A percentile compares a stretch with the other conserved stretches of the same genome.
Evolutionary conservation across 2,888 invertebrate species (phyloP).

Genomic region (Drosophila paranaensis): DNA sequence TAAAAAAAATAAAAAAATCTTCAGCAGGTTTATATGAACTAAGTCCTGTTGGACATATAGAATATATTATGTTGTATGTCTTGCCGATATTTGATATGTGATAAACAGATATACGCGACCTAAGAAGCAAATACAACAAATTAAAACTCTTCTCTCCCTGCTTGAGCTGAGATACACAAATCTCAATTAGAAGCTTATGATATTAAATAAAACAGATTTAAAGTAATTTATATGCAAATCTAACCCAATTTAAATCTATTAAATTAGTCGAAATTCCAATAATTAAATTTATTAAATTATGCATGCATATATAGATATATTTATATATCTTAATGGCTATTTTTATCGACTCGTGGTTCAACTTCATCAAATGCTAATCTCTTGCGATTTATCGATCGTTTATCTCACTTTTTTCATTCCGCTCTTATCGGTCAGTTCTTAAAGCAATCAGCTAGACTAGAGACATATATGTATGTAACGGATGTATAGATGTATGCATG

Average conservation of each 20-base stretch:
- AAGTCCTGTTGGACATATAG: too few relatives aligned
- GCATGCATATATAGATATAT: not conserved
- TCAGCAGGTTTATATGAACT: too few relatives aligned
- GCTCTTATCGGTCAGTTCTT: slow-evolving; percentile 6
- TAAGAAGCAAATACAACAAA: too few relatives aligned
- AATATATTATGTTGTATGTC: too few relatives aligned
- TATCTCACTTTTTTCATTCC: not conserved
- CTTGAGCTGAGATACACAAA: too few relatives aligned
- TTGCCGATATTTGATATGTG: too few relatives aligned
- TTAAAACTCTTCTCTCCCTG: too few relatives aligned
- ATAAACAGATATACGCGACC: too few relatives aligned
- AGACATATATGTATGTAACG: not conserved
- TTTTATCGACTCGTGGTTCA: not conserved
- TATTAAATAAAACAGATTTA: too few relatives aligned
- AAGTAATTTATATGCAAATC: not conserved
- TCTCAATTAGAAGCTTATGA: too few relatives aligned
- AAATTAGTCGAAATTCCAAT: not conserved
- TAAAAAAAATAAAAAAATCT: not conserved
- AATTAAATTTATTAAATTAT: not conserved
- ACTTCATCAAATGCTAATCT: not conserved
- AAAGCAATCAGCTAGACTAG: not conserved
- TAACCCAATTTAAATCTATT: not conserved
- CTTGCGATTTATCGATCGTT: not conserved
- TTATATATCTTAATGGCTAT: not conserved
- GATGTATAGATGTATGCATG: not conserved